phyloP scores from a whole-genome alignment of 2,888 invertebrate species.

The Allacma fusca region DNA sequence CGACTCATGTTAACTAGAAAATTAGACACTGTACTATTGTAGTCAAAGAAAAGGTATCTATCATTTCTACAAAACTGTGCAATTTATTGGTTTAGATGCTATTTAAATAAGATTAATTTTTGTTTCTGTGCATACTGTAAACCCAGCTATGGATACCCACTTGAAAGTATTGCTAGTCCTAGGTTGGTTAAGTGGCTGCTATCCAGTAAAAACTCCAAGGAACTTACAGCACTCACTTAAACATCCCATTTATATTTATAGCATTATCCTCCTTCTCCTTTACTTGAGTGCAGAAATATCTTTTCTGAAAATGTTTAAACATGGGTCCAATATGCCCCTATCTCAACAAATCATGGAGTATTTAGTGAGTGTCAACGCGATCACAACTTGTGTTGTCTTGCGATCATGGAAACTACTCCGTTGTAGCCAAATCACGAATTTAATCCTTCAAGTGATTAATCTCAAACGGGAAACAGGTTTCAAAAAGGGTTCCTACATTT shows the following conservation, averaged over 20 bases:
- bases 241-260: neutral
- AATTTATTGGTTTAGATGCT: too few relatives aligned
- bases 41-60: too few relatives aligned
- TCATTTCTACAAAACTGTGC: too few relatives aligned
- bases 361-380: neutral
- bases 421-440: neutral
- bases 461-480: neutral
- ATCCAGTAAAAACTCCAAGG: neutral
- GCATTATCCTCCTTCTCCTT: neutral
- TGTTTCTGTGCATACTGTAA: too few relatives aligned
- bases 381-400: conserved; percentile 16
- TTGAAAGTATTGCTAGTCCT: neutral
- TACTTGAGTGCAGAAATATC: neutral
- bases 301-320: neutral
- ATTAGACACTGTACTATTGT: too few relatives aligned
- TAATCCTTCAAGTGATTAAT: neutral
- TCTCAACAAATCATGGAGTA: conserved; percentile 2
- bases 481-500: conserved; percentile 8
- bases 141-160: neutral
- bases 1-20: too few relatives aligned
- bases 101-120: too few relatives aligned
- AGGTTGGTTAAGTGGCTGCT: neutral
- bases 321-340: neutral
- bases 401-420: conserved; percentile 23
- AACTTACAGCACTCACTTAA: conserved; percentile 1